Evolutionary conservation across 2,888 invertebrate genomes (phyloP).

Genomic region (Morpho helenor): DNA sequence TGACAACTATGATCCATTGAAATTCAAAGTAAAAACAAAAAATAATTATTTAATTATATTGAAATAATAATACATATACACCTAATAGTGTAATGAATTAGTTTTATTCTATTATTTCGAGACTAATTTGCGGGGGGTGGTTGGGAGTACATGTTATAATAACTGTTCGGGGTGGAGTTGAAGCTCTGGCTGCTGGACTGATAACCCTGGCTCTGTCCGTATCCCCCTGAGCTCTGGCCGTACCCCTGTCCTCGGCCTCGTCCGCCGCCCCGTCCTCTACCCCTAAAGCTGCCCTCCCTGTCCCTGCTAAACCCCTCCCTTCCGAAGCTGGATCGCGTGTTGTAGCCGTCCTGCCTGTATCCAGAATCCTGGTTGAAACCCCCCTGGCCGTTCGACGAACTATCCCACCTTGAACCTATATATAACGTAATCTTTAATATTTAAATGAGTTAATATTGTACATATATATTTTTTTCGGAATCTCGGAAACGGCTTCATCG

Average conservation of each 20-base stretch:
- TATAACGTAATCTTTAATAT: too few relatives aligned
- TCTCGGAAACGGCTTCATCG: too few relatives aligned
- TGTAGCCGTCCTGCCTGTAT: conserved; percentile 19
- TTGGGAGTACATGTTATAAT: conserved; percentile 69
- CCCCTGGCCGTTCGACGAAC: conserved; percentile 18
- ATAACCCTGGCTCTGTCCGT: conserved; percentile 30
- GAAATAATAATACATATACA: neutral
- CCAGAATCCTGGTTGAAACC: conserved; percentile 20
- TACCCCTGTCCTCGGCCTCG: conserved; percentile 14
- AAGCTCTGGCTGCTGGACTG: conserved; percentile 26
- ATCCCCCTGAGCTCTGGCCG: conserved; percentile 9
- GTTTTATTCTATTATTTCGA: neutral
- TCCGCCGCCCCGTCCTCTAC: neutral
- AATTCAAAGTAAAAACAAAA: neutral
- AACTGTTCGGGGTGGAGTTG: conserved; percentile 48
- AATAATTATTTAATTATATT: neutral
- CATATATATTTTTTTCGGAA: too few relatives aligned
- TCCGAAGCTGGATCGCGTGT: conserved; percentile 22
- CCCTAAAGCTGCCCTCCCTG: conserved; percentile 12
- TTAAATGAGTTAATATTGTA: too few relatives aligned
- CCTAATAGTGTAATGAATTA: neutral
- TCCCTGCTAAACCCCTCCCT: conserved; percentile 15
- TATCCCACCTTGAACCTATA: conserved; percentile 28
- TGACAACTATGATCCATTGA: neutral
- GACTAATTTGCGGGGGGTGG: conserved; percentile 36